These are phyloP conservation scores for Meloidogyne chitwoodi DNA, from an alignment of 1,140 invertebrate genomes.

Conservation along the genomic window DNA sequence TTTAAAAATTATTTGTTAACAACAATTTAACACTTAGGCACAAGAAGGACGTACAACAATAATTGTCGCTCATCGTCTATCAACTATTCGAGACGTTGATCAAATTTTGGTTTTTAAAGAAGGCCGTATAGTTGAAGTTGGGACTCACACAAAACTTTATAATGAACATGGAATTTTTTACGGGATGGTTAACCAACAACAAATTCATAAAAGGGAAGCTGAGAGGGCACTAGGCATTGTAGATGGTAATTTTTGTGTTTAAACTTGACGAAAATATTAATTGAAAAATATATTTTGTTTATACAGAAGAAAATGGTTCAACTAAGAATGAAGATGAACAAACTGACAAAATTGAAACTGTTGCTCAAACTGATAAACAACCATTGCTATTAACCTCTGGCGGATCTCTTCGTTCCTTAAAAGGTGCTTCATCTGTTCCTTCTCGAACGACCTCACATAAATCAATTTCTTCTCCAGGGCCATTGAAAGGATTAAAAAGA, in stretches of 20 bases:
- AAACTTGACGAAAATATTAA: background rate
- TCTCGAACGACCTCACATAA: background rate
- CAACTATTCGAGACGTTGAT: conserved; percentile 72
- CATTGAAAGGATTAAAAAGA: background rate
- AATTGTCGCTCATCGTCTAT: conserved; percentile 75
- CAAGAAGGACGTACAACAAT: conserved; percentile 69
- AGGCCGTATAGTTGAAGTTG: conserved; percentile 57
- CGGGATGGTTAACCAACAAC: conserved; percentile 66
- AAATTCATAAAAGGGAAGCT: conserved; percentile 42
- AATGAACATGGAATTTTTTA: conserved; percentile 62
- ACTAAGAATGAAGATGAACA: background rate
- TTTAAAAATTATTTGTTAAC: background rate
- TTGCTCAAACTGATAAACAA: background rate
- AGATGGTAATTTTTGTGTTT: background rate
- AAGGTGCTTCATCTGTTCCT: background rate
- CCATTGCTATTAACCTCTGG: conserved; percentile 5
- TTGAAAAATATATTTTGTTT: background rate
- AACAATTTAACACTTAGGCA: conserved; percentile 39
- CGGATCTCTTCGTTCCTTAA: background rate
- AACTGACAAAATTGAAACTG: background rate
- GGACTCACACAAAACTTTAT: conserved; percentile 64
- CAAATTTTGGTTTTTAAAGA: conserved; percentile 45
- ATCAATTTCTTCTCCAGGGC: background rate
- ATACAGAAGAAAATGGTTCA: conserved; percentile 6
- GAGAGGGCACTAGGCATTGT: conserved; percentile 2